Evolutionary conservation across 2,888 invertebrate species (phyloP).

Genomic region (Myopa tessellatipennis): DNA sequence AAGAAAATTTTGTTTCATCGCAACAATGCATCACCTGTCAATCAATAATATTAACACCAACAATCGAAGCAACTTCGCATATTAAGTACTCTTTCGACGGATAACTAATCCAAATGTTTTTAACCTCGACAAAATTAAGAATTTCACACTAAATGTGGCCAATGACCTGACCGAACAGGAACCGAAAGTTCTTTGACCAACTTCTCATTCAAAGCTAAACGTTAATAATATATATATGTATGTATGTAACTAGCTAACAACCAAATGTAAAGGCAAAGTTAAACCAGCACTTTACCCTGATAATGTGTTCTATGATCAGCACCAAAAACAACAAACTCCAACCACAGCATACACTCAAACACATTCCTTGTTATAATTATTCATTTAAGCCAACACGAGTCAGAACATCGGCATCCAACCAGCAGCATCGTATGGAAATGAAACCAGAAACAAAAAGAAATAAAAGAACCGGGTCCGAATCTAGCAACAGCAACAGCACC

Average conservation of each 20-base stretch:
- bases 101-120: no score
- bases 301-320: neutral
- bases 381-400: neutral
- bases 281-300: no score
- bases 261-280: neutral
- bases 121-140: no score
- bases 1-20: no score
- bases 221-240: no score
- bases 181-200: neutral
- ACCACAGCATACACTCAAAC: neutral
- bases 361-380: conserved; percentile 20
- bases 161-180: no score
- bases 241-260: neutral
- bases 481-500: neutral
- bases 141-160: no score
- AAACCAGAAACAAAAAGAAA: neutral
- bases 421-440: neutral
- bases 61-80: no score
- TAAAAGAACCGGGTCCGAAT: neutral
- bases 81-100: no score
- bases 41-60: no score
- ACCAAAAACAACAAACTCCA: neutral
- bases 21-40: no score
- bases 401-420: neutral
- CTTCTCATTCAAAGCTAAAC: neutral